Percentiles rank a stretch among this genome's conserved stretches.
phyloP scores from a whole-genome alignment of 2,888 invertebrate species.

The Rugalucina vietnamica region DNA sequence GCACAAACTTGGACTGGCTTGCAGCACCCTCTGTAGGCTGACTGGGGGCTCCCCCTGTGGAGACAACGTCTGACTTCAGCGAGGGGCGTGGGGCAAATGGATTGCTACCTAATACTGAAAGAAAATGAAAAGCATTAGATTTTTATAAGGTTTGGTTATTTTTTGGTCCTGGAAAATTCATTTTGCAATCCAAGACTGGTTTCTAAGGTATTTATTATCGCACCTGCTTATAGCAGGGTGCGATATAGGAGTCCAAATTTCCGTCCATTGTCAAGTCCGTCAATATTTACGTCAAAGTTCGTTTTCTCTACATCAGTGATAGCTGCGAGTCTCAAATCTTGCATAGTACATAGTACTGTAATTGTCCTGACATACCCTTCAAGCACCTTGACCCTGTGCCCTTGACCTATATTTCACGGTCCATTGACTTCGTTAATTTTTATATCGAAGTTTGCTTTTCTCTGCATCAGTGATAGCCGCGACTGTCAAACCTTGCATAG shows the following conservation, averaged over 20 bases:
- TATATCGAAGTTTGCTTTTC: too few species aligned
- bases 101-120: conserved; percentile 66
- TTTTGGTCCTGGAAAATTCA: too few species aligned
- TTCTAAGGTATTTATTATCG: background rate
- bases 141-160: background rate
- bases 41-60: conserved; percentile 45
- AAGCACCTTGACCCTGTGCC: background rate
- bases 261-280: background rate
- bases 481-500: too few species aligned
- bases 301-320: background rate
- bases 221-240: background rate
- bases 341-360: background rate
- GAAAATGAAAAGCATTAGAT: background rate
- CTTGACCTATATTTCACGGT: background rate
- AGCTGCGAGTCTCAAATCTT: background rate
- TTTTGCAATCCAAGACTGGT: background rate
- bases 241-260: background rate
- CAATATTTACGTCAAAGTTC: background rate
- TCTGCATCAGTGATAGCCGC: too few species aligned
- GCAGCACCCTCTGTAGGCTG: conserved; percentile 34
- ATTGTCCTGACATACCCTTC: too few species aligned
- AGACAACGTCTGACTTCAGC: conserved; percentile 72
- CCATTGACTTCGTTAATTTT: too few species aligned
- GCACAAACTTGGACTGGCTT: conserved; percentile 67
- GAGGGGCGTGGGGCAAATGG: conserved; percentile 72